phyloP scores from a whole-genome alignment of 1,140 invertebrate genomes.

The Penaeus chinensis region DNA sequence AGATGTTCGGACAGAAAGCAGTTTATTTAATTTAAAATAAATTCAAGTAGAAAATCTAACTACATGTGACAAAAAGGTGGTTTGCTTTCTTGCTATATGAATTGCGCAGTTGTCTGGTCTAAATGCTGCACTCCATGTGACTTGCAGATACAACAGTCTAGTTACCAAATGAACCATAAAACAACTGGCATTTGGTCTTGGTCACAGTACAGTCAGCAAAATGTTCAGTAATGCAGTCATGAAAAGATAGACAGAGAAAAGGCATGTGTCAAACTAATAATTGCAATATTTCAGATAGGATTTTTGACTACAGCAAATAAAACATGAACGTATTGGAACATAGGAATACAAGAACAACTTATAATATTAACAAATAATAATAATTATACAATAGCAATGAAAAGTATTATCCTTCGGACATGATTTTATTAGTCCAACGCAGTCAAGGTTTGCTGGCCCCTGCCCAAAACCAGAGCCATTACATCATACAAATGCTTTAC shows the following conservation, averaged over 20 bases:
- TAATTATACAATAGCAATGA: slow-evolving; percentile 49
- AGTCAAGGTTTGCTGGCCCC: slow-evolving; percentile 41
- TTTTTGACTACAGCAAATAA: slow-evolving; percentile 46
- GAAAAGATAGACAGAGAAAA: slow-evolving; percentile 21
- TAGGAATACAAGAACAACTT: slow-evolving; percentile 45
- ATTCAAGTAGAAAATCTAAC: slow-evolving; percentile 61
- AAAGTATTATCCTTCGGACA: slow-evolving; percentile 49
- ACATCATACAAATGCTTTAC: too few relatives aligned
- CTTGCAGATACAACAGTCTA: slow-evolving; percentile 29
- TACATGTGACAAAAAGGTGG: slow-evolving; percentile 44
- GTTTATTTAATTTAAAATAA: slow-evolving; percentile 49
- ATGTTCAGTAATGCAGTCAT: too few relatives aligned
- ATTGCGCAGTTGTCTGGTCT: slow-evolving; percentile 14
- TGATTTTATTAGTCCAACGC: slow-evolving; percentile 49
- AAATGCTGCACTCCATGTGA: slow-evolving; percentile 33
- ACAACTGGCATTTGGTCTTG: not conserved
- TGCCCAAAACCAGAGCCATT: slow-evolving; percentile 30
- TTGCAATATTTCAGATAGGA: slow-evolving; percentile 34
- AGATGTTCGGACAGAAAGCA: slow-evolving; percentile 43
- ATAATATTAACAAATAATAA: slow-evolving; percentile 40
- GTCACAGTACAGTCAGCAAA: too few relatives aligned
- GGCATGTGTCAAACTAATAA: slow-evolving; percentile 27
- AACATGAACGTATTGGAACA: slow-evolving; percentile 50
- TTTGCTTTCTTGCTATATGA: slow-evolving; percentile 42
- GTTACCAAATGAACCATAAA: slow-evolving; percentile 39